Evolutionary conservation across 2,113 vertebrate species (phyloP), one percentile per base, ranked within the genome.

Genomic region (Brachirus orientalis): DNA sequence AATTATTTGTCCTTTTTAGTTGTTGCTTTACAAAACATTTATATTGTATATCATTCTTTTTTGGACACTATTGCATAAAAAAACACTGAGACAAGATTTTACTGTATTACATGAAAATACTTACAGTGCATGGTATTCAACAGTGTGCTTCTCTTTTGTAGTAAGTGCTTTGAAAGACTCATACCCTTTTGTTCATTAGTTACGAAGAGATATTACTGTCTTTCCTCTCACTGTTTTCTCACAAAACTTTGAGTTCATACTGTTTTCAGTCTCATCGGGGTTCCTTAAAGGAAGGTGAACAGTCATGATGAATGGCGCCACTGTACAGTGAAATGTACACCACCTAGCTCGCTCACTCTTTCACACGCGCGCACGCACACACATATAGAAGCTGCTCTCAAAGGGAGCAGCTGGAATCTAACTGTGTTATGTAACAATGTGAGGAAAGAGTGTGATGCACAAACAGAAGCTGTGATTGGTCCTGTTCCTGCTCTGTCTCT

Each of bases 321-420:
- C 81, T 88, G 77, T 78, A 81, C 83, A 87, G 45, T 80, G 73
- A 86, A 65, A 88, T 88, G 80, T 82, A 84, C 82, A 82, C 68
- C 61, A 37, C 35, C 59, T 37, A 18, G 5, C 17, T 16, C 20
- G 28, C 10, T 18, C 18, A 58, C 43, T 48, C 7, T 14, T 4
- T 10, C 72, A 43, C 45, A 47, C 68, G 66, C 37, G 43, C 44
- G 51, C 43, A 36, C 16, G 55, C n/a, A 54, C 37, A 54, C 53
- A 61, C 51, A 68, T 41, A 33, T 8, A 8, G 2, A 3, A 4
- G 11, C 10, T 55, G 11, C 43, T 72, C 65, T 69, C 51, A 22
- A 16, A 44, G 55, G 62, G 72, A 45, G 56, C 48, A 35, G 51
- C 73, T 82, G 69, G 75, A 69, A 56, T 56, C 10, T 47, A 7